Percentiles rank a stretch among this genome's conserved stretches.
Evolutionary conservation across 2,113 vertebrate species (phyloP).

Genomic region (Hyaena hyaena): DNA sequence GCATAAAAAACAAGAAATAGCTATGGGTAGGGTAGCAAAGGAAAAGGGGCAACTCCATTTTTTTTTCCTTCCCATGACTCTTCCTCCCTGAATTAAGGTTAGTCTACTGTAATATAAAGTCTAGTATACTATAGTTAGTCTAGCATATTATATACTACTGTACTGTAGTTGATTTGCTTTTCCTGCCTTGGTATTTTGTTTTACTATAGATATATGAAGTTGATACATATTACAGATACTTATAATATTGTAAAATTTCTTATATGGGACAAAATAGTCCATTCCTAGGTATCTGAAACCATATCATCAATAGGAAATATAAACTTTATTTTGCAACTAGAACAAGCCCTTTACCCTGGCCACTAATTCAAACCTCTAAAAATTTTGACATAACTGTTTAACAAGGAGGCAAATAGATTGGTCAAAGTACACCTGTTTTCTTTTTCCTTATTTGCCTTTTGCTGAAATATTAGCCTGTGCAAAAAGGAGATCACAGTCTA

Average conservation of each 20-base stretch:
- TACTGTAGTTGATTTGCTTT: slow-evolving; percentile 14
- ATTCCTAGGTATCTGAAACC: not conserved
- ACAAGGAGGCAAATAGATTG: slow-evolving; percentile 6
- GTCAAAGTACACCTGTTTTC: slow-evolving; percentile 13
- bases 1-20: not conserved
- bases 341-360: not conserved
- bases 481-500: slow-evolving; percentile 30
- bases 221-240: slow-evolving; percentile 11
- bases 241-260: slow-evolving; percentile 28
- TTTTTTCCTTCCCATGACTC: not conserved
- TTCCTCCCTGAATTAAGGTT: not conserved
- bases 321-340: slow-evolving; percentile 16
- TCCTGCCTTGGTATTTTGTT: slow-evolving; percentile 25
- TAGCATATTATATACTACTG: too few species aligned
- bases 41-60: not conserved
- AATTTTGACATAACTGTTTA: not conserved
- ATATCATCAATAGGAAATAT: not conserved
- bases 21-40: not conserved
- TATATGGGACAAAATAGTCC: not conserved
- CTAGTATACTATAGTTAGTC: too few species aligned
- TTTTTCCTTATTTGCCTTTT: slow-evolving; percentile 53
- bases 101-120: not conserved
- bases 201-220: not conserved
- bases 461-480: slow-evolving; percentile 17
- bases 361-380: slow-evolving; percentile 51